A percentile compares a stretch with the other conserved stretches of the same genome.
phyloP scores from a whole-genome alignment of 2,888 invertebrate species.

The Hydriomena furcata region DNA sequence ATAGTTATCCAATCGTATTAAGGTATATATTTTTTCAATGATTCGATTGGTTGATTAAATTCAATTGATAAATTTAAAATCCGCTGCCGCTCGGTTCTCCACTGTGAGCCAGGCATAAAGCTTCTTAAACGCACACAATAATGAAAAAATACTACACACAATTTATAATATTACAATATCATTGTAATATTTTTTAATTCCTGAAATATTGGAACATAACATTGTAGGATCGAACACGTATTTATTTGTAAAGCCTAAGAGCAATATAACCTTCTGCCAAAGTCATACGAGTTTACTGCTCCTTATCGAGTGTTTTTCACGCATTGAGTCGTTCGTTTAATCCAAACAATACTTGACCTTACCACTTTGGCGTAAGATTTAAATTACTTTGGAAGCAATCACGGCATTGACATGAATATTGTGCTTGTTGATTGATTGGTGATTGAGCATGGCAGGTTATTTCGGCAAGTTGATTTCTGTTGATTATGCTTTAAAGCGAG shows the following conservation, averaged over 20 bases:
- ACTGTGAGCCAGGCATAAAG: too few relatives aligned
- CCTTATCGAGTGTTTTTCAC: constrained; percentile 2
- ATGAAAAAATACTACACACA: too few relatives aligned
- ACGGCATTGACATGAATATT: constrained; percentile 4
- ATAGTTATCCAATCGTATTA: too few relatives aligned
- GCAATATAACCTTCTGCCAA: constrained; percentile 6
- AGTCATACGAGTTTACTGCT: constrained; percentile 16
- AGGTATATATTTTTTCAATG: too few relatives aligned
- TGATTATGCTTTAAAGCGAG: neutral
- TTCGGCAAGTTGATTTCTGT: constrained; percentile 2
- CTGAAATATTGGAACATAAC: too few relatives aligned
- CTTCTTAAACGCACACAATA: too few relatives aligned
- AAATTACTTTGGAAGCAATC: constrained; percentile 14
- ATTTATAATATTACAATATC: neutral
- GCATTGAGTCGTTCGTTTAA: constrained; percentile 4
- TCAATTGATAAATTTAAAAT: too few relatives aligned
- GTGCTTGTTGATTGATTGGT: constrained; percentile 1
- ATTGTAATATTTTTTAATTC: too few relatives aligned
- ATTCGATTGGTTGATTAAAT: too few relatives aligned
- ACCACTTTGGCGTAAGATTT: neutral
- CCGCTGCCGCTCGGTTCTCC: too few relatives aligned
- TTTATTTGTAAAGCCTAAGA: constrained; percentile 1
- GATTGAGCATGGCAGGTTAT: constrained; percentile 3
- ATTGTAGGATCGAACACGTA: neutral
- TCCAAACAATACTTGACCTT: constrained; percentile 20